phyloP scores from a whole-genome alignment of 2,797 vertebrate genomes.

The Simalia tracyae region DNA sequence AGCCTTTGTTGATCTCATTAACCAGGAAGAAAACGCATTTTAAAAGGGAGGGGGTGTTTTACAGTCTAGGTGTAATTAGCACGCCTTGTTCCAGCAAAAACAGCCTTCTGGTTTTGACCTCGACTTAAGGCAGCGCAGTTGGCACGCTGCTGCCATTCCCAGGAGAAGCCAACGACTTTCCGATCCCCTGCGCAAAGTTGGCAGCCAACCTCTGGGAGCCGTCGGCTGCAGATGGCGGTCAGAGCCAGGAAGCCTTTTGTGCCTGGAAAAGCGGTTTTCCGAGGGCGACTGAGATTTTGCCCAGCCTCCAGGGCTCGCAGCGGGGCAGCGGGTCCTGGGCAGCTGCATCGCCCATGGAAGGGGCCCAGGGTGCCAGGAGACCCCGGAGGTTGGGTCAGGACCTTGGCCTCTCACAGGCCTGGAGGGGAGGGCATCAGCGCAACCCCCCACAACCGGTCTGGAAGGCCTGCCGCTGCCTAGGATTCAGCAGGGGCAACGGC shows the following conservation, averaged over 20 bases:
- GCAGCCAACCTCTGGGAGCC: neutral
- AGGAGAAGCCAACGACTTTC: neutral
- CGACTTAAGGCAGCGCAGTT: neutral
- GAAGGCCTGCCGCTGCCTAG: neutral
- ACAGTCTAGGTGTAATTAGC: neutral
- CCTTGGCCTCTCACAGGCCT: neutral
- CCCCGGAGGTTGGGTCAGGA: neutral
- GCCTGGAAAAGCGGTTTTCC: neutral
- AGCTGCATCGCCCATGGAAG: neutral
- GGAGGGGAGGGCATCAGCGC: neutral
- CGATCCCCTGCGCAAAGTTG: neutral
- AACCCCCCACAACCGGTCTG: no score
- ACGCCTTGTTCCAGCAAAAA: neutral
- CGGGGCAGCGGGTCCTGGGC: neutral
- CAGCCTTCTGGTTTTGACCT: slow-evolving; percentile 7
- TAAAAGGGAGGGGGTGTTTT: neutral
- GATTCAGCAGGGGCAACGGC: neutral
- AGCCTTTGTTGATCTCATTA: slow-evolving; percentile 29
- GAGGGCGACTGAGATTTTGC: neutral
- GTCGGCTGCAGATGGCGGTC: neutral
- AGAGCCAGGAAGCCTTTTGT: no score
- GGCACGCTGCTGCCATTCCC: neutral
- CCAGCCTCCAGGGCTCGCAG: no score
- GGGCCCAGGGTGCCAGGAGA: neutral
- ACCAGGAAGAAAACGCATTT: slow-evolving; percentile 31